Base-by-base conservation (phyloP, 2,797 vertebrate species). In the Coendou prehensilis region DNA sequence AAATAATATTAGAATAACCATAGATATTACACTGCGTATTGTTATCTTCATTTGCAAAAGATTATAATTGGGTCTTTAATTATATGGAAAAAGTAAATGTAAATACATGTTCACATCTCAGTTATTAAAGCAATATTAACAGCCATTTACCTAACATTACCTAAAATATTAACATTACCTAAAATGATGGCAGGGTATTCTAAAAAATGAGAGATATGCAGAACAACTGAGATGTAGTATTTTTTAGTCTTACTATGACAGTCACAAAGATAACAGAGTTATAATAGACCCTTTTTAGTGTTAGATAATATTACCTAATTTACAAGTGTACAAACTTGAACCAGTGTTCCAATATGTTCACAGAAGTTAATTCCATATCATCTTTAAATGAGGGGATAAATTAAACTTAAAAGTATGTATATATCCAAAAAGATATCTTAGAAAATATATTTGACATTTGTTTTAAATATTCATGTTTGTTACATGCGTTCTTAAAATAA, bases 381-480 rank as follows among this genome's bases (percentile, higher is more conserved):
- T 81, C 20, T 95, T 79, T 71, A 87, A 75, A 63, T 61, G 5
- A 6, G 13, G 28, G 86, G 11, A 14, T 75, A 15, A 22, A 33
- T 52, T 75, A 50, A 87, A 37, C 7, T 71, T 78, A 9, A 73
- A 84, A 82, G 88, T 26, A 23, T 6, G 52, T 45, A 30, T 41
- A 9, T 9, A 69, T 33, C 17, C 7, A 41, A 41, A 69, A 45
- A 73, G 9, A 45, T 47, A 52, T 1, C 18, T 45, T 20, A 9
- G n/a, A 37, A 54, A 81, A 86, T 1, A 54, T 6, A 78, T 73
- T 84, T 86, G 22, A 28, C 57, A 37, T 56, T 95, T 28, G 8
- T 57, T 75, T 67, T 93, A 33, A 94, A n/a, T 37, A 82, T 73
- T 96, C 37, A 81, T 79, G 22, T 92, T 67, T 75, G 2, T 79